These are phyloP conservation scores for Heliconius himera DNA, from an alignment of 1,140 invertebrate species.

Conservation along the genomic window DNA sequence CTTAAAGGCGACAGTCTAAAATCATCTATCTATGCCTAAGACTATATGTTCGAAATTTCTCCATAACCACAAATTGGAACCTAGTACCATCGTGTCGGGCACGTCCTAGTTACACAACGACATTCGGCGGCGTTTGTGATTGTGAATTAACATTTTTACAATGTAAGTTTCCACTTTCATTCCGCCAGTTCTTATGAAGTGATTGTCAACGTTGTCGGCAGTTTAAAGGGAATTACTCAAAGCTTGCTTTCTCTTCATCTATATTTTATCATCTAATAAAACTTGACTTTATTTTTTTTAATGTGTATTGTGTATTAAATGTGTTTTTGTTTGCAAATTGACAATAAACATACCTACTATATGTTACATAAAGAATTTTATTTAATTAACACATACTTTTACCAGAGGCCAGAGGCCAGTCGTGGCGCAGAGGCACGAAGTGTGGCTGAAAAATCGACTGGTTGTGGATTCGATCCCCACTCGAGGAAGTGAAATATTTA, in stretches of 20 bases:
- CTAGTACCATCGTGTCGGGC: not conserved
- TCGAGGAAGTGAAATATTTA: no score
- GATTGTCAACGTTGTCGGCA: not conserved
- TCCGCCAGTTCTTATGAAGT: not conserved
- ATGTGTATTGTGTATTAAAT: no score
- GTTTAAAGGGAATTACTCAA: not conserved
- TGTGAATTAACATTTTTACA: not conserved
- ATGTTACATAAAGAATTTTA: no score
- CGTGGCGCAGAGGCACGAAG: no score
- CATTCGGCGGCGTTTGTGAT: not conserved
- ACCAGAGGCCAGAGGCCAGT: no score
- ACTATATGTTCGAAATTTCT: no score
- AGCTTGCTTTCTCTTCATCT: not conserved
- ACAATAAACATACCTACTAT: not conserved
- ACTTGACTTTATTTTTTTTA: not conserved
- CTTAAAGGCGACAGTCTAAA: no score
- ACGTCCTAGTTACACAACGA: not conserved
- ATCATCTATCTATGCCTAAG: no score
- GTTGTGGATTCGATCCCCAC: no score
- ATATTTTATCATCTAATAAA: not conserved
- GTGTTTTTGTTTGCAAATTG: not conserved
- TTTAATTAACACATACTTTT: no score
- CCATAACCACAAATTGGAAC: not conserved
- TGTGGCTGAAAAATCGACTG: no score
- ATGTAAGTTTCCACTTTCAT: constrained; percentile 8